These are phyloP conservation scores for Eupeodes latifasciatus DNA, from an alignment of 2,888 invertebrate genomes.

Conservation along the genomic window DNA sequence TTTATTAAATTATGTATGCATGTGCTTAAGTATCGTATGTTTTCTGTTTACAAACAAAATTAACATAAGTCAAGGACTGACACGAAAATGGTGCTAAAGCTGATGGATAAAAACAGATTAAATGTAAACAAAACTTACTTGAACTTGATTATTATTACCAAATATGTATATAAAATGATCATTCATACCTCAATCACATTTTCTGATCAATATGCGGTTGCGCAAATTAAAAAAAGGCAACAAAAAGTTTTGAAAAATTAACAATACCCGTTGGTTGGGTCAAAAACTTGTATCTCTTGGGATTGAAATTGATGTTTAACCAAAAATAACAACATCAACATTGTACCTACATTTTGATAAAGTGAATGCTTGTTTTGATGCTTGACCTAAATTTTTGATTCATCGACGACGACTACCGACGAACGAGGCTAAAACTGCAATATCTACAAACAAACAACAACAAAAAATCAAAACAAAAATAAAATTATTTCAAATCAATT, in stretches of 20 bases:
- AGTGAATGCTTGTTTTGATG: slow-evolving; percentile 18
- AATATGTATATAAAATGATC: slow-evolving; percentile 1
- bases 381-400: slow-evolving; percentile 65
- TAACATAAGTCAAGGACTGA: slow-evolving; percentile 62
- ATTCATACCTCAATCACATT: not conserved
- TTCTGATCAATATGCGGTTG: not conserved
- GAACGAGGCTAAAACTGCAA: slow-evolving; percentile 55
- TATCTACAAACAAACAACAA: not conserved
- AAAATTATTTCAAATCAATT: slow-evolving; percentile 27
- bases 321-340: not conserved
- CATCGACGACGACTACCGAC: not conserved
- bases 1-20: slow-evolving; percentile 4
- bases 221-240: not conserved
- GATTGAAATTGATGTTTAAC: slow-evolving; percentile 12
- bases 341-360: no score
- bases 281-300: slow-evolving; percentile 18
- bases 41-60: slow-evolving; percentile 39
- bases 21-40: not conserved
- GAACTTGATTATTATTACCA: slow-evolving; percentile 9
- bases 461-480: not conserved
- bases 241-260: not conserved
- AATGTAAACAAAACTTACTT: not conserved
- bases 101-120: not conserved
- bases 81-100: not conserved
- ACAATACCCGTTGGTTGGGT: not conserved